These are phyloP conservation scores for Latrodectus elegans DNA, from an alignment of 2,888 invertebrate species.

Conservation along the genomic window DNA sequence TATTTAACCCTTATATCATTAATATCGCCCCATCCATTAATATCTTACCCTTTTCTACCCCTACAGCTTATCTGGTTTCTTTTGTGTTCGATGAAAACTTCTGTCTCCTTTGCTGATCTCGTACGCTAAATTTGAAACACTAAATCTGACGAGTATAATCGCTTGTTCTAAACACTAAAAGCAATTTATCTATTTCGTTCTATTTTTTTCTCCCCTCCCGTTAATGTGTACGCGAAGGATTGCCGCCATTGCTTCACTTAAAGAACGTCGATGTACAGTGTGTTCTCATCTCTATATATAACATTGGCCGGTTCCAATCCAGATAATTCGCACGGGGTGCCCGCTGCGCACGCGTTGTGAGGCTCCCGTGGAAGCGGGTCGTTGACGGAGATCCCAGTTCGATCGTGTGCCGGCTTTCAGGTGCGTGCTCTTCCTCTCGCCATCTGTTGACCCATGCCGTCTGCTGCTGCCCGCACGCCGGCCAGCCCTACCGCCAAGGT, in stretches of 20 bases:
- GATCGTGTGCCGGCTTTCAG: slow-evolving; percentile 18
- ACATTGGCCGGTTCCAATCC: neutral
- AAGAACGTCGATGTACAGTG: no score
- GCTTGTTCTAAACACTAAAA: no score
- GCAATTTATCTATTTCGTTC: no score
- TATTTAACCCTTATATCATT: no score
- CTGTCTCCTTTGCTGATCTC: no score
- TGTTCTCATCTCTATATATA: neutral
- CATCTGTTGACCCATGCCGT: slow-evolving; percentile 14
- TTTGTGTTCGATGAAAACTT: no score
- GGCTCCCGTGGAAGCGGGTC: neutral
- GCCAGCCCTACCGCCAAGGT: neutral
- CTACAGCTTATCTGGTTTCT: no score
- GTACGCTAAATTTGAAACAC: no score
- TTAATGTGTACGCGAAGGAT: neutral
- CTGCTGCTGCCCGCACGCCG: slow-evolving; percentile 6
- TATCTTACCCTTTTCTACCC: no score
- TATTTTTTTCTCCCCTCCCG: no score
- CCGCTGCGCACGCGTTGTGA: neutral
- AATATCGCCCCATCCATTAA: no score
- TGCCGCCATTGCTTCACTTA: neutral
- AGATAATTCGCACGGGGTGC: neutral
- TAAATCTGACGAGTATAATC: no score
- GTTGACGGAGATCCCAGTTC: neutral
- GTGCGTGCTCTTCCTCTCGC: slow-evolving; percentile 8